These are phyloP conservation scores for Ennomos quercinarius DNA, from an alignment of 2,888 invertebrate species.

Conservation along the genomic window DNA sequence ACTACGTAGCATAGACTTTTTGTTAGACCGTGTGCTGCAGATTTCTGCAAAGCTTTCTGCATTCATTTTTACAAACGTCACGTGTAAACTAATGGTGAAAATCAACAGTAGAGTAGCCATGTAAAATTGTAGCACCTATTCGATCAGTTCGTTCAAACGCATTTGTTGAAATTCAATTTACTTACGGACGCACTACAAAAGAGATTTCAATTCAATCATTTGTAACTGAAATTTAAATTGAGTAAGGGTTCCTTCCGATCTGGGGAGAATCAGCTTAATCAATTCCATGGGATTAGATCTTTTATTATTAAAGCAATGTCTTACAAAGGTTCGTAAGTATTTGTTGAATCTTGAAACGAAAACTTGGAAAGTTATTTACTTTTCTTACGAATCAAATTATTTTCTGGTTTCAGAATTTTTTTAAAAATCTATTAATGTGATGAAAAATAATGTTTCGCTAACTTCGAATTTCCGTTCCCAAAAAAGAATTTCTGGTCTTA, in stretches of 20 bases:
- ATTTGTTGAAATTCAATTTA: conserved; percentile 60
- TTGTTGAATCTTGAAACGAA: not conserved
- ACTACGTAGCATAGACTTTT: conserved; percentile 52
- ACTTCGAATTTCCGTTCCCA: not conserved
- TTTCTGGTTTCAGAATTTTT: no score
- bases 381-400: not conserved
- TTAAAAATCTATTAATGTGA: no score
- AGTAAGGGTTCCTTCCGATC: conserved; percentile 49
- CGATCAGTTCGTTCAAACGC: conserved; percentile 47
- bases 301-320: conserved; percentile 12
- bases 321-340: conserved; percentile 5
- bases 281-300: conserved; percentile 25
- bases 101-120: conserved; percentile 1
- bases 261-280: conserved; percentile 43
- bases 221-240: conserved; percentile 53
- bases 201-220: conserved; percentile 56
- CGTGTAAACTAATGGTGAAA: conserved; percentile 20
- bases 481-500: conserved; percentile 3
- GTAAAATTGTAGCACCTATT: conserved; percentile 9
- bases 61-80: conserved; percentile 28
- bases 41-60: conserved; percentile 46
- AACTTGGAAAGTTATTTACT: not conserved
- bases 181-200: conserved; percentile 55
- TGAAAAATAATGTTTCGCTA: not conserved
- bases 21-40: conserved; percentile 54